Percentiles rank a stretch among this genome's conserved stretches.
Evolutionary conservation across 2,113 vertebrate genomes (phyloP).

Genomic region (Platichthys flesus): DNA sequence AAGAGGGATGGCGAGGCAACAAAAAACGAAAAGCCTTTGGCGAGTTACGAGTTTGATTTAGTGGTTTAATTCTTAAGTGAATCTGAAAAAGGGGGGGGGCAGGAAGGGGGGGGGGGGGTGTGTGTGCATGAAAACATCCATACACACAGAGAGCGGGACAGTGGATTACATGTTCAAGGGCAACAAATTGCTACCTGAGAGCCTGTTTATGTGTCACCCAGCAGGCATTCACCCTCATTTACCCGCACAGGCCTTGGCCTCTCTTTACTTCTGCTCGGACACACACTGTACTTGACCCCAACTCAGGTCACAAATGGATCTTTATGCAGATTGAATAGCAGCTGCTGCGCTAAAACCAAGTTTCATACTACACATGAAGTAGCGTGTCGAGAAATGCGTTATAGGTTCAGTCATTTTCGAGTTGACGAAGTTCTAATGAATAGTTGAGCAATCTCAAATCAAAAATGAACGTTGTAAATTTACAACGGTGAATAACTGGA

Average conservation of each 20-base stretch:
- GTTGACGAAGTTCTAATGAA: constrained; percentile 13
- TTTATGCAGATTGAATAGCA: neutral
- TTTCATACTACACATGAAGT: neutral
- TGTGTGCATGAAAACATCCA: constrained; percentile 19
- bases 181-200: constrained; percentile 27
- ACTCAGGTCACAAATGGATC: neutral
- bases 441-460: neutral
- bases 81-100: constrained; percentile 5
- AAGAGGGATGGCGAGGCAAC: constrained; percentile 40
- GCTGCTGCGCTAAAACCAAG: neutral
- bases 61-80: constrained; percentile 48
- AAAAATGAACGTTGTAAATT: too few relatives aligned
- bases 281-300: neutral
- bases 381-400: neutral
- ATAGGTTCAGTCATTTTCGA: neutral
- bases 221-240: too few relatives aligned
- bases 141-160: constrained; percentile 26
- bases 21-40: constrained; percentile 48
- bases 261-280: constrained; percentile 1
- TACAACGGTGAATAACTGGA: too few relatives aligned
- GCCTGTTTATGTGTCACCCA: too few relatives aligned
- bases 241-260: neutral
- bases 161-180: constrained; percentile 28
- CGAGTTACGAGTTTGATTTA: constrained; percentile 55
- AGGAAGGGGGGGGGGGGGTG: too few relatives aligned